Percentiles rank a stretch among this genome's conserved stretches.
phyloP scores from a whole-genome alignment of 2,113 vertebrate species.

The Nothocercus nigrocapillus region DNA sequence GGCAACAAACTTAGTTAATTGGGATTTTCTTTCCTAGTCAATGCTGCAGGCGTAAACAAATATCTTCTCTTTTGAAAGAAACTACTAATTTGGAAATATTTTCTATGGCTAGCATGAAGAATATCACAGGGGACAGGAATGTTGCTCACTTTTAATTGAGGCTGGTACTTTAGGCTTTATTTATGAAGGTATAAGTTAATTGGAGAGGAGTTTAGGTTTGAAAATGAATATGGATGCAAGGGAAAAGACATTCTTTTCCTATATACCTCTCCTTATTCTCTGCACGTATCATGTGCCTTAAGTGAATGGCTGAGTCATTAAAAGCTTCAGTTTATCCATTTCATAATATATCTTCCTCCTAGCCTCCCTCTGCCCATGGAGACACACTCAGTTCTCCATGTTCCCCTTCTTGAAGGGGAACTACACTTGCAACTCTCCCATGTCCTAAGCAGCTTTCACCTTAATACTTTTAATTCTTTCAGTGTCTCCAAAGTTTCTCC shows the following conservation, averaged over 20 bases:
- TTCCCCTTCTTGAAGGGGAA: accelerated
- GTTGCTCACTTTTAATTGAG: neutral
- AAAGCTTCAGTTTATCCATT: neutral
- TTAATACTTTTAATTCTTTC: neutral
- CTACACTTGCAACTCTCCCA: neutral
- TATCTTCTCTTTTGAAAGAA: neutral
- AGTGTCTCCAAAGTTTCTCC: neutral
- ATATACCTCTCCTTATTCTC: neutral
- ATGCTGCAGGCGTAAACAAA: slow-evolving; percentile 42
- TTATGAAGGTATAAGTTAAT: neutral
- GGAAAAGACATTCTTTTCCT: neutral
- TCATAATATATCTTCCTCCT: accelerated
- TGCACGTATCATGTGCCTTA: neutral
- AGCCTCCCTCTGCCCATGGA: neutral
- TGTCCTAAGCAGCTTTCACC: neutral
- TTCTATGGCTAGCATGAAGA: neutral
- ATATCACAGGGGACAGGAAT: neutral
- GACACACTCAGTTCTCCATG: accelerated
- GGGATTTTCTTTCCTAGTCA: neutral
- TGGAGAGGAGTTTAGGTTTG: neutral
- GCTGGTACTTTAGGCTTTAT: neutral
- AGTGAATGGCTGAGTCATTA: neutral
- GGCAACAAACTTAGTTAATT: slow-evolving; percentile 10
- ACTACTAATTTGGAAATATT: neutral
- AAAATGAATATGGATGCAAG: neutral